Evolutionary conservation across 2,797 vertebrate genomes (phyloP), one percentile per base, ranked within the genome.

Genomic region (Triplophysa yarkandensis): DNA sequence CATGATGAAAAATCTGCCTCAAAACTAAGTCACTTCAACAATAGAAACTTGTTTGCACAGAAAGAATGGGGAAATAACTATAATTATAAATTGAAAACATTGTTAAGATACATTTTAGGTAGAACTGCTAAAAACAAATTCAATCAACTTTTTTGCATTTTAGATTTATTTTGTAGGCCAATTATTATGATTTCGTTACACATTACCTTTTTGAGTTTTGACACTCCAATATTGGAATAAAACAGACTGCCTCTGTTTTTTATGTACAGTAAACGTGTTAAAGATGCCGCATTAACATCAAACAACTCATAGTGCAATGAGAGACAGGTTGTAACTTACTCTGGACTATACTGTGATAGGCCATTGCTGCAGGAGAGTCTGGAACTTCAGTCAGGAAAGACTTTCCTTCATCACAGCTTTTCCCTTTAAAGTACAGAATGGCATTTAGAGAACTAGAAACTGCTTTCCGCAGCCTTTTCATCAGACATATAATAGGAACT

Each of bases 321-420:
- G 43, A 17, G 17, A 17, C 14, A 41, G 30, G 28, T 14, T 39
- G 3, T 23, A 9, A 90, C 96, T 93, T 86, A 98, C 97, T 91
- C 36, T 95, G 92, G 79, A 98, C 93, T 54, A 99, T 95, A 1
- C 13, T 85, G 77, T 63, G 89, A 87, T 94, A 98, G 71, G 86
- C 94, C 0, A 64, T 2, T 0, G 94, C 91, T 5, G 95, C 96
- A 32, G 95, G 93, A 43, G 97, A 97, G 68, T 95, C 93, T 0
- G 95, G 94, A 0, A 90, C 86, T 28, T 94, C 92, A 0, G 19
- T 83, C 41, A 99, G 88, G 86, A 98, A 96, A 0, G 94, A 96
- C 76, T 86, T 92, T 73, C 98, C 98, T 71, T 92, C 91, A 25
- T 98, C 97, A 69, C 97, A 99, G 78, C 94, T 94, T 80, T 84